Base-by-base conservation (phyloP, 2,888 invertebrate genomes). In the Erpobdella octoculata region DNA sequence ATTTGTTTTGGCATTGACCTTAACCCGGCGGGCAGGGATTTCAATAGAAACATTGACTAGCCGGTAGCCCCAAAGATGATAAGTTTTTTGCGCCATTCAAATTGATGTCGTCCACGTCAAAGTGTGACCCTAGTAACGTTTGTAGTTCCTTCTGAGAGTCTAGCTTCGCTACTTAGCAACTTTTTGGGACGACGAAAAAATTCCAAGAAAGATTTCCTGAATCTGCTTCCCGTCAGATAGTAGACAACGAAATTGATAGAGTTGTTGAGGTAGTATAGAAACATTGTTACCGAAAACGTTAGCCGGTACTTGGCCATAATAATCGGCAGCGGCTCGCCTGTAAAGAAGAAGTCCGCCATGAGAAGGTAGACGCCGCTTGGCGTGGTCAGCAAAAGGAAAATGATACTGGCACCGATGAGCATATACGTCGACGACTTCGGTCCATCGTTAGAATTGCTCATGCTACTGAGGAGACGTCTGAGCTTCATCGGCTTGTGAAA, bases 221-320 rank as follows among this genome's bases (percentile, higher is more conserved):
- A 69, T 31, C 46, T 48, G 33, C 48, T 48, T 12, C 69, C 69
- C 9, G 69, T 48, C 35, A 69, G 15, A 21, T 69, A 69, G 25
- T 69, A 69, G 21, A 69, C 35, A 21, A 53, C 21, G 33, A 69
- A 69, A 37, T 69, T 69, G 58, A 69, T 33, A 58, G 69, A 38
- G 37, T 46, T 58, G 33, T 28, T 48, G n/a, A 69, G 58, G 58
- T 69, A 53, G 58, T 33, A 69, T 0, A 69, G 36, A 36, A 69
- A 36, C n/a, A 25, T 58, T n/a, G 69, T 58, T 21, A 58, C n/a
- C 18, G 36, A 28, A 37, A 41, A 69, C 5, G 58, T 35, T 15
- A 69, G 36, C 21, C 36, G 12, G 35, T 25, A 31, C 21, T 58
- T 69, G 4, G 33, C 58, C 31, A 58, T 12, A n/a, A 12, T n/a